phyloP scores from a whole-genome alignment of 2,888 invertebrate species.

The Ethmia dodecea region DNA sequence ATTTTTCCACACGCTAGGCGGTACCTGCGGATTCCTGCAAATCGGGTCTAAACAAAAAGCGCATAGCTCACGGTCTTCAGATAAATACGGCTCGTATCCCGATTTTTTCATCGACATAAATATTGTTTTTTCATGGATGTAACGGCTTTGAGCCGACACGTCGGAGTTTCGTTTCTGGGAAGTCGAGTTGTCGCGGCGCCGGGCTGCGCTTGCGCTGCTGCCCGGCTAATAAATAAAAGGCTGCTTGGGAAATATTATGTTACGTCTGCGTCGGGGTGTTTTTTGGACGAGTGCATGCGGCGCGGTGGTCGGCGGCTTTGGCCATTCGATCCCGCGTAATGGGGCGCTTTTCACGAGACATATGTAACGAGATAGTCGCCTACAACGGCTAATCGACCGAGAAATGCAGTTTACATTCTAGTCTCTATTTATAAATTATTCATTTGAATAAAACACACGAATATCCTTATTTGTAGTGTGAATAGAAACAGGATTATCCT shows the following conservation, averaged over 20 bases:
- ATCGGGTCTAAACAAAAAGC: conserved; percentile 62
- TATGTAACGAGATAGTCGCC: conserved; percentile 34
- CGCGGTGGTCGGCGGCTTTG: conserved; percentile 50
- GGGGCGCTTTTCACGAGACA: conserved; percentile 42
- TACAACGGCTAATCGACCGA: conserved; percentile 3
- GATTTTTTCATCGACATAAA: conserved; percentile 73
- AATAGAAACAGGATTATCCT: too few species aligned
- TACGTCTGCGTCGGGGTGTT: conserved; percentile 56
- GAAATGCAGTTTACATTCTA: too few species aligned
- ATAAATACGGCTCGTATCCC: conserved; percentile 64
- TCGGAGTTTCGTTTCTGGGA: conserved; percentile 63
- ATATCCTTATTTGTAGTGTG: too few species aligned
- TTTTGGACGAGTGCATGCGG: conserved; percentile 51
- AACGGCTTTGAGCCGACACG: conserved; percentile 69
- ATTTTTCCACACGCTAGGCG: conserved; percentile 43
- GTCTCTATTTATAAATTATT: too few species aligned
- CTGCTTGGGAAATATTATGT: conserved; percentile 75
- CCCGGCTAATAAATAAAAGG: conserved; percentile 72
- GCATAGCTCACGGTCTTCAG: conserved; percentile 61
- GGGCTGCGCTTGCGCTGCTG: conserved; percentile 27
- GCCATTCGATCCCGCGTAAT: conserved; percentile 53
- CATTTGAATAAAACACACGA: too few species aligned
- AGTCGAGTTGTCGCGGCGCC: conserved; percentile 69
- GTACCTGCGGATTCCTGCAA: conserved; percentile 70
- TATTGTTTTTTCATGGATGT: conserved; percentile 71